Conservation (phyloP, 2,113 vertebrate genomes). For the Sciurus niger region DNA sequence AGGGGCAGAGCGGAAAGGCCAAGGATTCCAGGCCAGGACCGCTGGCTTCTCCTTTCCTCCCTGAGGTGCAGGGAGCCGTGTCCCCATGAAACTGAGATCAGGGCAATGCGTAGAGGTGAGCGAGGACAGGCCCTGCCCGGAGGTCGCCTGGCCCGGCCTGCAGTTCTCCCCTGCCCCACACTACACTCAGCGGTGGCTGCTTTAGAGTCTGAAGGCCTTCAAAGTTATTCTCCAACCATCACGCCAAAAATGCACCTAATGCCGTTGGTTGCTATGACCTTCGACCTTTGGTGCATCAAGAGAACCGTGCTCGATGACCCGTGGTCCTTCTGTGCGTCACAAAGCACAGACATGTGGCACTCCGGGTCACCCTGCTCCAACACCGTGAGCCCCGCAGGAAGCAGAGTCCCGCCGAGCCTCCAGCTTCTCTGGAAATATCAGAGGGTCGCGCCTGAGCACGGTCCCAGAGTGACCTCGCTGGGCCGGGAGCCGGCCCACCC, state of each 20-base stretch:
- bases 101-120: not conserved
- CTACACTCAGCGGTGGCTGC: not conserved
- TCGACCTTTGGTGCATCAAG: not conserved
- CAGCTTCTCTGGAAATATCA: not conserved
- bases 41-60: not conserved
- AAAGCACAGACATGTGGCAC: not conserved
- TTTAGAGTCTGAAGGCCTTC: not conserved
- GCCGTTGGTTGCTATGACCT: not conserved
- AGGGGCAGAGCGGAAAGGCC: not conserved
- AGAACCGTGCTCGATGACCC: not conserved
- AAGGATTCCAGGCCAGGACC: not conserved
- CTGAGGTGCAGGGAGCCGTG: not conserved
- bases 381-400: not conserved
- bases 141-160: too few species aligned
- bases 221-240: not conserved
- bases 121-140: not conserved
- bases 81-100: not conserved
- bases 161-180: too few species aligned
- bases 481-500: too few species aligned
- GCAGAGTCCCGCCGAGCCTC: not conserved
- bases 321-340: not conserved
- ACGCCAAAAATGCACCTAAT: not conserved
- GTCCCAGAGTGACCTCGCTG: not conserved
- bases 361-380: not conserved
- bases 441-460: not conserved